Conservation (phyloP, 2,113 vertebrate genomes). For the Chionodraco myersi region DNA sequence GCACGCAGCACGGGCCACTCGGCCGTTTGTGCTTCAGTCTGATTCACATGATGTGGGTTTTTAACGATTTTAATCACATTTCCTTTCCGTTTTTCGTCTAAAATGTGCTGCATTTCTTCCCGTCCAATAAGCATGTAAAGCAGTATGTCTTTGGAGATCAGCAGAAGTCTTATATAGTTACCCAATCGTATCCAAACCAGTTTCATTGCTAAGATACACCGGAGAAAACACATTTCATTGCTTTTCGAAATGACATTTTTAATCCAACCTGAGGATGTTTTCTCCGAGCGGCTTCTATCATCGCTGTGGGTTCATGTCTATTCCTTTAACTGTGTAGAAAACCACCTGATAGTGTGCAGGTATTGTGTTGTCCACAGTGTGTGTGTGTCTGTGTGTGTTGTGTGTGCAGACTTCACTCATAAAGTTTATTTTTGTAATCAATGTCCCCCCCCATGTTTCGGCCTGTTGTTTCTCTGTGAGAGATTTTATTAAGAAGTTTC, state of each 20-base stretch:
- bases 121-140: background rate
- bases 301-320: background rate
- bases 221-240: background rate
- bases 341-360: background rate
- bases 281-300: no score
- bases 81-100: background rate
- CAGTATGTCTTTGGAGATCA: background rate
- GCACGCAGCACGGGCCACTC: no score
- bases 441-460: slow-evolving; percentile 56
- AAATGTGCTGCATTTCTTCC: background rate
- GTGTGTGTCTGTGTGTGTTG: slow-evolving; percentile 24
- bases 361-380: slow-evolving; percentile 26
- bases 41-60: no score
- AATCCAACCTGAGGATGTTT: background rate
- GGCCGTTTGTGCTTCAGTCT: no score
- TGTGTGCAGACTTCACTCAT: slow-evolving; percentile 49
- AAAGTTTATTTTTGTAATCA: slow-evolving; percentile 71
- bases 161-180: background rate
- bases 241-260: no score
- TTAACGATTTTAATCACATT: background rate
- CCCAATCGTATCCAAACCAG: background rate
- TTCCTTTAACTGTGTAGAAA: slow-evolving; percentile 19
- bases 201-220: background rate
- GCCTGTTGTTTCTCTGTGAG: slow-evolving; percentile 81
- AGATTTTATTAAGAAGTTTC: slow-evolving; percentile 73